Evolutionary conservation across 2,888 invertebrate genomes (phyloP), one percentile per base, ranked within the genome.

Genomic region (Sphecodes monilicornis): DNA sequence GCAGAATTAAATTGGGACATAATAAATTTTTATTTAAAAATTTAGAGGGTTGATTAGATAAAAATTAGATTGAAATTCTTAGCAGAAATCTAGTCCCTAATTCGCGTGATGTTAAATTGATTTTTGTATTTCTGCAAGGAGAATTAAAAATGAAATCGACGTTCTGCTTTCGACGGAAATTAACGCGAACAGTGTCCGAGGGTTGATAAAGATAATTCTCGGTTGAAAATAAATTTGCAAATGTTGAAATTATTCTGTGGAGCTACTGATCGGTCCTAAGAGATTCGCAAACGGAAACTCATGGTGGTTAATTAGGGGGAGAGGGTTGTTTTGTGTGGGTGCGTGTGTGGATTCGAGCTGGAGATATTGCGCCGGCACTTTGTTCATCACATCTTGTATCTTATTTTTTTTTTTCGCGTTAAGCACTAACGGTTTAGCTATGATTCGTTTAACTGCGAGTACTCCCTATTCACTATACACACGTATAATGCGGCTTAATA

Each of bases 371-470:
- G 78, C 85, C 79, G 83, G 82, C 92, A 90, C 87, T 88, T 89
- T 88, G 82, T 88, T 91, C 86, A 89, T 92, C 90, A 89, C 92
- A 90, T 88, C 80, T 66, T 66, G 66, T 66, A 66, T 60, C 60
- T 29, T 60, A 60, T 60, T 60, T 69, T 91, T 78, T 57, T 57
- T 57, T 22, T 69, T 91, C 88, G 85, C 89, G 89, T 90, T 92
- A 93, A 92, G 89, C 87, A 93, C 93, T 93, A 93, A 92, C 87
- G 87, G 89, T 92, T 92, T 92, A 91, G 86, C 92, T 93, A 91
- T 91, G 90, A 86, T 87, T 90, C 86, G 82, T 88, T 91, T 90
- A 90, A 91, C 39, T 88, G 86, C 85, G 81, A 89, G 84, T 90
- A 90, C 80, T 87, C 46, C 87, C 88, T 91, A 90, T 89, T 87